Conservation (phyloP, 2,797 vertebrate species). For the Pangasius larnaudii region DNA sequence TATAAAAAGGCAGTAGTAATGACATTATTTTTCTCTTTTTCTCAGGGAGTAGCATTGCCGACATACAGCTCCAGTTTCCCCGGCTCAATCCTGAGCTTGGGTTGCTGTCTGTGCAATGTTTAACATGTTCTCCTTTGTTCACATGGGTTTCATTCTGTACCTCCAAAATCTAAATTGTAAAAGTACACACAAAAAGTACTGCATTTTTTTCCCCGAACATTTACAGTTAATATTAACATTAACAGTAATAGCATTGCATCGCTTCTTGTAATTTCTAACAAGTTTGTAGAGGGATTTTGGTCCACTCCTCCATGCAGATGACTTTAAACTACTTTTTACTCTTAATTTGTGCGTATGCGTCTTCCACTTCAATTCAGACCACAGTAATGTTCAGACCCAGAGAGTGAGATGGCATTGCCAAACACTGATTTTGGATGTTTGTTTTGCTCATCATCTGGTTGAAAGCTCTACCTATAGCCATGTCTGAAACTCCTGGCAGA, state of each 20-base stretch:
- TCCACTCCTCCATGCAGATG: not conserved
- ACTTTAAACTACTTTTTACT: not conserved
- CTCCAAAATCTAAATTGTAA: not conserved
- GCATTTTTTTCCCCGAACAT: not conserved
- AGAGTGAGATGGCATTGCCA: not conserved
- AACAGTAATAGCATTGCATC: not conserved
- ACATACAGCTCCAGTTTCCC: not conserved
- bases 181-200: not conserved
- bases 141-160: conserved; percentile 43
- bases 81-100: not conserved
- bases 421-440: not conserved
- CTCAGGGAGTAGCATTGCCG: not conserved
- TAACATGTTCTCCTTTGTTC: not conserved
- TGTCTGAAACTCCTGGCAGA: not conserved
- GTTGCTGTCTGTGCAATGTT: not conserved
- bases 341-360: not conserved
- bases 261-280: not conserved
- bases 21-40: not conserved
- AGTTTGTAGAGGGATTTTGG: not conserved
- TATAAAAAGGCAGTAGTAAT: not conserved
- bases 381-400: not conserved
- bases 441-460: not conserved
- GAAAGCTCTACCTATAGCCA: not conserved
- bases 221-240: not conserved
- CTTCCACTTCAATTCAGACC: not conserved